phyloP scores from a whole-genome alignment of 1,140 invertebrate genomes.

The Carposina sasakii region DNA sequence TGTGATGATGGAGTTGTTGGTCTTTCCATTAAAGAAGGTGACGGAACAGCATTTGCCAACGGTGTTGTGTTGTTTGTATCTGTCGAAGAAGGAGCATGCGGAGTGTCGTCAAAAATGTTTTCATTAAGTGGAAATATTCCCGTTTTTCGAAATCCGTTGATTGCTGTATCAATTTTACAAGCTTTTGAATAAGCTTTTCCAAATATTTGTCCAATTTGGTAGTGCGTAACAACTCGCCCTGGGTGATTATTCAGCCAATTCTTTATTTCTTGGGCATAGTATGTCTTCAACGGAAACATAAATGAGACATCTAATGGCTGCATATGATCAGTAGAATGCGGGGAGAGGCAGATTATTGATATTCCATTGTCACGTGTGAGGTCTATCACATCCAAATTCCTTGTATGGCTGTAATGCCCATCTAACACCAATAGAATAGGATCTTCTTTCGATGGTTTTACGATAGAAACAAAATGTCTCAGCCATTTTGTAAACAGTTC shows the following conservation, averaged over 20 bases:
- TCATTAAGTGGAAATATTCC: not conserved
- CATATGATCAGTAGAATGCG: not conserved
- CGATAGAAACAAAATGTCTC: conserved; percentile 22
- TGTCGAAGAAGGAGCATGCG: not conserved
- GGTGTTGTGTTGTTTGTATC: not conserved
- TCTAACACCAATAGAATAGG: conserved; percentile 18
- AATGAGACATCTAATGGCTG: conserved; percentile 34
- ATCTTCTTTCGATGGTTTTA: conserved; percentile 22
- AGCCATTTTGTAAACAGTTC: conserved; percentile 34
- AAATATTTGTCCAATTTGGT: conserved; percentile 24
- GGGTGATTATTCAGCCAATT: conserved; percentile 30
- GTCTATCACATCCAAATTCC: conserved; percentile 41
- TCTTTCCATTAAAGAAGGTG: not conserved
- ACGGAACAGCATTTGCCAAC: not conserved
- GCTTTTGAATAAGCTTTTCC: conserved; percentile 27
- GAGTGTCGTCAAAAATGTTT: not conserved
- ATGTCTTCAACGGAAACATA: conserved; percentile 37
- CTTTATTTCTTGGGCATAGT: conserved; percentile 31
- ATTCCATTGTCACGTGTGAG: conserved; percentile 34
- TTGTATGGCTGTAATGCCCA: conserved; percentile 12
- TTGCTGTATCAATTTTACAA: conserved; percentile 1
- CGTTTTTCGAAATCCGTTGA: not conserved
- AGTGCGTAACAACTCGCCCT: conserved; percentile 23
- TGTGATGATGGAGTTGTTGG: conserved; percentile 8
- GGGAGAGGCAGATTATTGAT: conserved; percentile 24